Percentiles rank a stretch among this genome's conserved stretches.
Evolutionary conservation across 2,797 vertebrate genomes (phyloP).

Genomic region (Simalia tracyae): DNA sequence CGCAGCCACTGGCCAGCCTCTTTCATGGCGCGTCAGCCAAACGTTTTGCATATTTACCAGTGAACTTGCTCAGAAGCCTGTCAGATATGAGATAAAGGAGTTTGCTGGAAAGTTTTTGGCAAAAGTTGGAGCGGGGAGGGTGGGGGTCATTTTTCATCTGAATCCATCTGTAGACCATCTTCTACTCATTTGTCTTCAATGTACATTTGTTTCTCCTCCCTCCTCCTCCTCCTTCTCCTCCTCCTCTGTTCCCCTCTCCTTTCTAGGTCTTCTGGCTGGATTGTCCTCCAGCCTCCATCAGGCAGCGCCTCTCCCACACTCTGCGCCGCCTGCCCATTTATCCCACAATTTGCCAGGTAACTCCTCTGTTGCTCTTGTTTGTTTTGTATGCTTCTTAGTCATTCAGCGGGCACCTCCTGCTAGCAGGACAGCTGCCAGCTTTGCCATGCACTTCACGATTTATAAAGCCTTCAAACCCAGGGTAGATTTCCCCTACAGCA

Average conservation of each 20-base stretch:
- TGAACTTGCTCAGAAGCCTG: not conserved
- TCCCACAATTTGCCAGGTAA: conserved; percentile 82
- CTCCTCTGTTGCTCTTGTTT: conserved; percentile 50
- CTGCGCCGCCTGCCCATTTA: conserved; percentile 77
- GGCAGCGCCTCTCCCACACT: conserved; percentile 75
- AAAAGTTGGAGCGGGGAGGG: not conserved
- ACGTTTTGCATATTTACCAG: not conserved
- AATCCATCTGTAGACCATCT: conserved; percentile 39
- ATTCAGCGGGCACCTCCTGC: conserved; percentile 20
- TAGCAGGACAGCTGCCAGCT: conserved; percentile 11
- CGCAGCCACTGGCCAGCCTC: not conserved
- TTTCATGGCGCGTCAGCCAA: not conserved
- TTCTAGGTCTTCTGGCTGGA: conserved; percentile 82
- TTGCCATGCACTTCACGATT: not conserved
- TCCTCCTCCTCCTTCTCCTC: conserved; percentile 61
- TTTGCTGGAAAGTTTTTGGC: too few relatives aligned
- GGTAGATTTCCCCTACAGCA: not conserved
- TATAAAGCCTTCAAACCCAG: not conserved
- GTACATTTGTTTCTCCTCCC: conserved; percentile 65
- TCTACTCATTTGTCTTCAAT: conserved; percentile 55
- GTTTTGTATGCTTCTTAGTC: not conserved
- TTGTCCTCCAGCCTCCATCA: conserved; percentile 79
- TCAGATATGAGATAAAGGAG: not conserved
- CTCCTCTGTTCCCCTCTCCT: conserved; percentile 34
- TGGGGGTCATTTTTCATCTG: not conserved